A percentile compares a stretch with the other conserved stretches of the same genome.
phyloP scores from a whole-genome alignment of 2,113 vertebrate species.

The Tragulus kanchil region DNA sequence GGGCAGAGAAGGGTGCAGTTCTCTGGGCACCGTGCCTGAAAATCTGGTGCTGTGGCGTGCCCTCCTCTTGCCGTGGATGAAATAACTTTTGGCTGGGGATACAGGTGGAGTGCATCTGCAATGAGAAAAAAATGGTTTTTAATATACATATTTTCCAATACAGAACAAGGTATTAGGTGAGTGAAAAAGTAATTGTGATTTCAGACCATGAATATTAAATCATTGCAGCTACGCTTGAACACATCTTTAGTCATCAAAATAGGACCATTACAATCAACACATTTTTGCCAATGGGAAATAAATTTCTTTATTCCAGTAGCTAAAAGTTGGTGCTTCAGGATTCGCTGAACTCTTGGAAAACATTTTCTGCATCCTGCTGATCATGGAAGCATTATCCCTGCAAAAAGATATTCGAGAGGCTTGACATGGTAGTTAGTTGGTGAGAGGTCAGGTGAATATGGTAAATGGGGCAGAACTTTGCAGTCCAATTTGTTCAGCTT shows the following conservation, averaged over 20 bases:
- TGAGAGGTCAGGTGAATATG: background rate
- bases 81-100: background rate
- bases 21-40: background rate
- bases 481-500: background rate
- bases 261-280: background rate
- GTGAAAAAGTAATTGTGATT: background rate
- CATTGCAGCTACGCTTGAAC: background rate
- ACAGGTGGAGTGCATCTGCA: background rate
- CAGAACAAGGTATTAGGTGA: background rate
- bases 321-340: background rate
- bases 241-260: background rate
- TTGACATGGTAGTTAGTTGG: background rate
- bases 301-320: background rate
- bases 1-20: background rate
- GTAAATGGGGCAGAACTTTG: background rate
- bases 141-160: background rate
- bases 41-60: rapidly evolving
- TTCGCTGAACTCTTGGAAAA: background rate
- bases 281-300: background rate
- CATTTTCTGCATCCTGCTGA: background rate
- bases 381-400: background rate
- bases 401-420: background rate
- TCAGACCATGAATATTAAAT: background rate
- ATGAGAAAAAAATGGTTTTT: background rate
- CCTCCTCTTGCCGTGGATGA: background rate